Base-by-base conservation (phyloP, 2,888 invertebrate genomes). In the Augochlorella aurata region DNA sequence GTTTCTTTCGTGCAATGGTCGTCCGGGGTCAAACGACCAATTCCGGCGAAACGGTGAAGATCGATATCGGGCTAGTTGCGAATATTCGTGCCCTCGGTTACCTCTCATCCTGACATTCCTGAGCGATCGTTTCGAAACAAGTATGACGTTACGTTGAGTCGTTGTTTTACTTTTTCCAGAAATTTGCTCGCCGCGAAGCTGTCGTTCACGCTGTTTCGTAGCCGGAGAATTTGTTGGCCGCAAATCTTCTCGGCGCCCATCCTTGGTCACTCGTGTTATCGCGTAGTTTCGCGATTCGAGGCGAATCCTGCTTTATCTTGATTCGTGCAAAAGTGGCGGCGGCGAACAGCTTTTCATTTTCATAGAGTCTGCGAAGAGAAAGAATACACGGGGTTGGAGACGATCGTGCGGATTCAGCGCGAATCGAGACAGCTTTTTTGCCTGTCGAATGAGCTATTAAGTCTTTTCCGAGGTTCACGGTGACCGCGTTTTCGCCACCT, bases 71-170 rank as follows among this genome's bases (percentile, higher is more conserved):
- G 18, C 24, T 58, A 7, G 58, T 58, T 24, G 14, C 38, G 38
- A 38, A 38, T 38, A 24, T 7, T 58, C 58, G 29, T 24, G 61
- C 7, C 21, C 14, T 14, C 2, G 85, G 91, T 92, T 88, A 92
- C 93, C 92, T 92, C 92, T 93, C 93, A 93, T 93, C 86, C 89
- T 93, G 92, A 85, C 90, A 91, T 92, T 90, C 89, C 89, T 91
- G 91, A 85, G 88, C 88, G 89, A 88, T 87, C 88, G 86, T 89
- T 89, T 92, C 92, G 91, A 58, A 91, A 92, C 76, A 85, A 85
- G 77, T 21, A 50, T 47, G 54, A 66, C 61, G 47, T 14, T n/a
- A 18, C 49, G 54, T 67, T 21, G 18, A 21, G 29, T 10, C 65
- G 38, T 68, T 68, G 67, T 12, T 24, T 49, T 21, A 45, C 61